phyloP scores from a whole-genome alignment of 2,888 invertebrate genomes.

The Limenitis camilla region DNA sequence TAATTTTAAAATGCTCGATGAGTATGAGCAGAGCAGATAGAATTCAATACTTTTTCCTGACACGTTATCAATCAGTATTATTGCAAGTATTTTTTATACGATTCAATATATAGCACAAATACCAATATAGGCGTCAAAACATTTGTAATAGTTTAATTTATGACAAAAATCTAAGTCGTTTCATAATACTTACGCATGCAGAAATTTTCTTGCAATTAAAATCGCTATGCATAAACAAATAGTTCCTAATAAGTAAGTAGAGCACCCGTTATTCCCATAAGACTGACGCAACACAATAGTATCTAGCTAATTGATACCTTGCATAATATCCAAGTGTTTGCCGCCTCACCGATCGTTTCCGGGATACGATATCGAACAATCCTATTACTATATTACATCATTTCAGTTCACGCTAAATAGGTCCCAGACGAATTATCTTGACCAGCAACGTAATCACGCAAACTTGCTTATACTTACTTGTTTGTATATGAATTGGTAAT shows the following conservation, averaged over 20 bases:
- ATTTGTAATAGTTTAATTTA: constrained; percentile 2
- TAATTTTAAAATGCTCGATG: too few relatives aligned
- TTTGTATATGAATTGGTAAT: constrained; percentile 7
- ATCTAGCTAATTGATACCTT: constrained; percentile 65
- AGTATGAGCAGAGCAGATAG: too few relatives aligned
- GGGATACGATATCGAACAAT: constrained; percentile 42
- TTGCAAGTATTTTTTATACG: too few relatives aligned
- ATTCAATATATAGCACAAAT: too few relatives aligned
- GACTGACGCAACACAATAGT: constrained; percentile 60
- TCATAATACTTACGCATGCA: constrained; percentile 10
- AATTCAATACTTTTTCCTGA: too few relatives aligned
- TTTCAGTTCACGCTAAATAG: constrained; percentile 26
- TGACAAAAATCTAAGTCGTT: constrained; percentile 10
- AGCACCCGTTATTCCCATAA: constrained; percentile 46
- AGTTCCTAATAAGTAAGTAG: constrained; percentile 41
- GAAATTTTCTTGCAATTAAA: constrained; percentile 9
- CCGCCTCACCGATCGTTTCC: constrained; percentile 54
- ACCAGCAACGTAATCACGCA: constrained; percentile 29
- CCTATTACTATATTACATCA: constrained; percentile 31
- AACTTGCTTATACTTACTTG: constrained; percentile 21
- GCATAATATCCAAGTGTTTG: constrained; percentile 48
- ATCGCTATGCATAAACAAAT: constrained; percentile 29
- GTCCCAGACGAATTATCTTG: constrained; percentile 25
- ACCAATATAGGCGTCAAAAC: background rate
- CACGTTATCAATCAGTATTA: too few relatives aligned